phyloP scores from a whole-genome alignment of 2,797 vertebrate genomes.

The Enoplosus armatus region DNA sequence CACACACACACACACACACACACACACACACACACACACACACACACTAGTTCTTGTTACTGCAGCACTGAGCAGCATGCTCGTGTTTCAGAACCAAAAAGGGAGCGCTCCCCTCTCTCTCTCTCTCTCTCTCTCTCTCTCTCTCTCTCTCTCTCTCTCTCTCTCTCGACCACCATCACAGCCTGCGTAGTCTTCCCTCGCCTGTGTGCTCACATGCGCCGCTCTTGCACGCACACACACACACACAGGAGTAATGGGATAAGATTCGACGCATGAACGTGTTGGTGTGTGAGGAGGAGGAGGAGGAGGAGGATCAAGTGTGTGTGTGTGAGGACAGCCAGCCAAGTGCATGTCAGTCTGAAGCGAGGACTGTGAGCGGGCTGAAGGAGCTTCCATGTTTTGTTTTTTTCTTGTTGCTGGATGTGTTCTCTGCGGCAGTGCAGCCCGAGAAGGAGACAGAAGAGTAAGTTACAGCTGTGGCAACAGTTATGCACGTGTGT shows the following conservation, averaged over 20 bases:
- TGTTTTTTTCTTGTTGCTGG: neutral
- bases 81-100: slow-evolving; percentile 69
- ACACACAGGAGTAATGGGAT: slow-evolving; percentile 46
- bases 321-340: slow-evolving; percentile 19
- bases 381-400: slow-evolving; percentile 16
- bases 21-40: slow-evolving; percentile 12
- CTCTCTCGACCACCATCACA: slow-evolving; percentile 41
- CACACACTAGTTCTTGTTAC: slow-evolving; percentile 33
- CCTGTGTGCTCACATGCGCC: slow-evolving; percentile 10
- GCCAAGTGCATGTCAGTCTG: slow-evolving; percentile 9
- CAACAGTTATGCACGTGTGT: slow-evolving; percentile 14
- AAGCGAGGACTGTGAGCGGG: neutral
- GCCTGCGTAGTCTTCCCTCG: slow-evolving; percentile 54
- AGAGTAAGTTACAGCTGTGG: slow-evolving; percentile 54
- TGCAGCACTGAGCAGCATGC: slow-evolving; percentile 54
- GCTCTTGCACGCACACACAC: slow-evolving; percentile 35
- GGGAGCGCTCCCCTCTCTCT: slow-evolving; percentile 59
- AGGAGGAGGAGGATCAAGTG: neutral
- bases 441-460: slow-evolving; percentile 35
- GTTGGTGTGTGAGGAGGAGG: neutral
- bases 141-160: slow-evolving; percentile 14
- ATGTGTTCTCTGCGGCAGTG: slow-evolving; percentile 12
- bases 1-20: neutral
- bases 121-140: neutral
- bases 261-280: slow-evolving; percentile 36